Percentiles rank a stretch among this genome's conserved stretches.
These are phyloP conservation scores for Dreissena rostriformis DNA, from an alignment of 1,140 invertebrate genomes.

Conservation along the genomic window DNA sequence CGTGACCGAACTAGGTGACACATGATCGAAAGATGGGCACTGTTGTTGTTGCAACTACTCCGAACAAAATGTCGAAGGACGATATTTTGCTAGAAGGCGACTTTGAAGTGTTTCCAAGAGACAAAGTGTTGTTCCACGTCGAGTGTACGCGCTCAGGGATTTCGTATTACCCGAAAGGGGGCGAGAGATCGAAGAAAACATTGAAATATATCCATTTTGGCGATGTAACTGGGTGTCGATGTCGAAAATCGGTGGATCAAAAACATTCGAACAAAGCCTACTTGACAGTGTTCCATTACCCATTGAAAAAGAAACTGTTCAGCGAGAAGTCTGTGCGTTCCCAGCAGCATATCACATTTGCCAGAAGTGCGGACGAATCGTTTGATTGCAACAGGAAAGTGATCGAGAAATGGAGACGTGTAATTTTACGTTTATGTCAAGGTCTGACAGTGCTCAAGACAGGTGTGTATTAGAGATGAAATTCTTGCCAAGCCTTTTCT, in stretches of 20 bases:
- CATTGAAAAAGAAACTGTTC: slow-evolving; percentile 52
- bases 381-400: slow-evolving; percentile 53
- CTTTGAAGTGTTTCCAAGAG: slow-evolving; percentile 53
- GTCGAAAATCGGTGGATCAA: slow-evolving; percentile 48
- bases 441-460: slow-evolving; percentile 4
- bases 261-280: slow-evolving; percentile 55
- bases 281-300: slow-evolving; percentile 48
- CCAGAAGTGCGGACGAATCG: slow-evolving; percentile 10
- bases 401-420: slow-evolving; percentile 49
- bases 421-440: slow-evolving; percentile 40
- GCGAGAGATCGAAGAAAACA: slow-evolving; percentile 39
- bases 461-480: not conserved
- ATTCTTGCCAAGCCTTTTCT: no score
- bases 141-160: slow-evolving; percentile 39
- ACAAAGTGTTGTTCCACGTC: slow-evolving; percentile 43
- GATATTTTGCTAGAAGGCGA: slow-evolving; percentile 48
- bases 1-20: slow-evolving; percentile 42
- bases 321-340: slow-evolving; percentile 37
- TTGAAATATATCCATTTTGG: slow-evolving; percentile 56
- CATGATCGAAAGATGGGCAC: slow-evolving; percentile 55
- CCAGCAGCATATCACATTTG: slow-evolving; percentile 42
- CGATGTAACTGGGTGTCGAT: slow-evolving; percentile 53
- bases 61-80: slow-evolving; percentile 36
- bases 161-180: slow-evolving; percentile 43
- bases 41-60: slow-evolving; percentile 39